Conservation (phyloP, 1,140 invertebrate species). For the Danaus plexippus region DNA sequence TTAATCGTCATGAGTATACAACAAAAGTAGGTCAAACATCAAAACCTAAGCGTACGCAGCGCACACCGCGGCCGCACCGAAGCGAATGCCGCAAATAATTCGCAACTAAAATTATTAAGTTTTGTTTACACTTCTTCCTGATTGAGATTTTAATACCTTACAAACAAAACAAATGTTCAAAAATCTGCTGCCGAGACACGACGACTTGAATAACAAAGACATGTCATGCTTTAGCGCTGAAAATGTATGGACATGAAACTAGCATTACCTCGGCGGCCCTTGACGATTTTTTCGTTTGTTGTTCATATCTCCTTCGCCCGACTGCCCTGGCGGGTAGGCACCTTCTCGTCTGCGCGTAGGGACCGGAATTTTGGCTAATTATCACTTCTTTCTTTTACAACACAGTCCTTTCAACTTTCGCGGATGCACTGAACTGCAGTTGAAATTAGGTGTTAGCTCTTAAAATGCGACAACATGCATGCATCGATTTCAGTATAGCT, state of each 20-base stretch:
- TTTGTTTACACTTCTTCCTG: slow-evolving; percentile 57
- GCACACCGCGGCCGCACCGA: slow-evolving; percentile 32
- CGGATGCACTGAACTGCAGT: slow-evolving; percentile 72
- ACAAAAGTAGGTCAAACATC: slow-evolving; percentile 67
- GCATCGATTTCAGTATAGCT: slow-evolving; percentile 64
- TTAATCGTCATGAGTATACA: slow-evolving; percentile 59
- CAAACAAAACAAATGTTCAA: slow-evolving; percentile 42
- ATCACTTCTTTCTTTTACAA: slow-evolving; percentile 71
- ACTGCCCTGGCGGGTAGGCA: slow-evolving; percentile 73
- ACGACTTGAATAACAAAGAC: slow-evolving; percentile 59
- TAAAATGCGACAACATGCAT: slow-evolving; percentile 64
- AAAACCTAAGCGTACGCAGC: slow-evolving; percentile 48
- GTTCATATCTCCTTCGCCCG: slow-evolving; percentile 73
- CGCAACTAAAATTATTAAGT: slow-evolving; percentile 32
- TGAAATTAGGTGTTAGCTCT: slow-evolving; percentile 67
- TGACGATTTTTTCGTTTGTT: slow-evolving; percentile 74
- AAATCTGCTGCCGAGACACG: slow-evolving; percentile 37
- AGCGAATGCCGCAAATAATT: slow-evolving; percentile 31
- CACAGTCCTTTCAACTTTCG: slow-evolving; percentile 72
- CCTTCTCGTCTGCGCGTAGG: slow-evolving; percentile 74
- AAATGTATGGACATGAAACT: slow-evolving; percentile 49
- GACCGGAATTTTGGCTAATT: slow-evolving; percentile 77
- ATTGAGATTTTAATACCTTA: slow-evolving; percentile 43
- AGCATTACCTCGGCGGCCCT: slow-evolving; percentile 72
- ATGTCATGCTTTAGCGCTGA: slow-evolving; percentile 50